Percentiles rank a stretch among this genome's conserved stretches.
phyloP scores from a whole-genome alignment of 2,113 vertebrate genomes.

The Lepisosteus osseus region DNA sequence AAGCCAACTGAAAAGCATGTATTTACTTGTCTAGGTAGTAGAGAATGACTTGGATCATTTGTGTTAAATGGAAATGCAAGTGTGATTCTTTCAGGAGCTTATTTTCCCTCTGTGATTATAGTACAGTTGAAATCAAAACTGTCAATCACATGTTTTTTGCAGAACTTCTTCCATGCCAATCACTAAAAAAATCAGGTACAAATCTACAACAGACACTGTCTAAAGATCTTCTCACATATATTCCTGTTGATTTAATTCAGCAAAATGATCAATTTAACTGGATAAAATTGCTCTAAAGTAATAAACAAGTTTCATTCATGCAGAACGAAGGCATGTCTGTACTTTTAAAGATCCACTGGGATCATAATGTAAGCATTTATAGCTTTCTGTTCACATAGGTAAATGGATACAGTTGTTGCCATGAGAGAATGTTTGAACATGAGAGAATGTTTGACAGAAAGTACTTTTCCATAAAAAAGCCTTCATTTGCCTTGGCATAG shows the following conservation, averaged over 20 bases:
- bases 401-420: conserved; percentile 24
- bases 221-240: not conserved
- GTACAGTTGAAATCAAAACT: too few species aligned
- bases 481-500: too few species aligned
- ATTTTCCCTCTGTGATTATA: too few species aligned
- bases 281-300: conserved; percentile 17
- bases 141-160: too few species aligned
- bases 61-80: not conserved
- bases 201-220: too few species aligned
- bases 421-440: conserved; percentile 3
- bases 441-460: not conserved
- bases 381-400: not conserved
- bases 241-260: not conserved
- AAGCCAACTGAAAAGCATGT: not conserved
- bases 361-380: not conserved
- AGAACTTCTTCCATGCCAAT: too few species aligned
- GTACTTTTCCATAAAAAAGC: too few species aligned
- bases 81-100: too few species aligned
- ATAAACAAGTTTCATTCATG: conserved; percentile 30
- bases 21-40: conserved; percentile 7
- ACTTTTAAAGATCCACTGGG: conserved; percentile 16
- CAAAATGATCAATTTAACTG: conserved; percentile 4
- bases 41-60: conserved; percentile 1
- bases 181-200: too few species aligned
- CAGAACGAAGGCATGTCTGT: conserved; percentile 29